Evolutionary conservation across 2,888 invertebrate genomes (phyloP), one percentile per base, ranked within the genome.

Genomic region (Acanthoscelides obtectus): DNA sequence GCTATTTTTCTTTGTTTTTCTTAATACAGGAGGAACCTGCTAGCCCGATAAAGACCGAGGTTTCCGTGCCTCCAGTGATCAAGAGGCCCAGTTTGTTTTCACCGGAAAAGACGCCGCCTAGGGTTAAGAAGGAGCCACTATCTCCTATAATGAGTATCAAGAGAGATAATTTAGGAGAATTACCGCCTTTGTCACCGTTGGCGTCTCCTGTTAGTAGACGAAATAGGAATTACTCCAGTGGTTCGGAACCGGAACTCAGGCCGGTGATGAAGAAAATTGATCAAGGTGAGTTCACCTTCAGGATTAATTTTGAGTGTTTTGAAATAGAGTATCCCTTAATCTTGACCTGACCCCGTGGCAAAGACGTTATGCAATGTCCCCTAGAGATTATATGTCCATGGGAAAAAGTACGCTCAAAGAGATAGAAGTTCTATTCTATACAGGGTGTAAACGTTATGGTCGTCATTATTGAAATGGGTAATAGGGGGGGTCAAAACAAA

Each of bases 1-100:
- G n/a, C n/a, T n/a, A n/a, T n/a, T n/a, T n/a, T n/a, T n/a, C n/a
- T n/a, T n/a, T n/a, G n/a, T n/a, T n/a, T n/a, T n/a, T n/a, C 1
- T 6, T 12, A 3, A 45, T 45, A 12, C 45, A 45, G 45, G 45
- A 45, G 45, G 45, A 45, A 12, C 45, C 45, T 45, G 8, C 6
- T 12, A 45, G 12, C 17, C 45, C 45, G 5, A 12, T 45, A 17
- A 80, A 80, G 73, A 79, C 80, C 68, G 79, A 80, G 71, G 73
- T 77, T 25, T 75, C 77, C 22, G 77, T 75, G 20, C 77, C 79
- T 22, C 67, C 76, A 20, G 74, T 77, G n/a, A 87, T 88, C 21
- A 85, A 89, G 68, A 88, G 89, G 1, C 89, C 89, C 0, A 91
- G 92, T 19, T 81, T 92, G 45, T 92, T 92, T 82, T 91, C 91